Evolutionary conservation across 2,797 vertebrate genomes (phyloP).

Genomic region (Erethizon dorsatum): DNA sequence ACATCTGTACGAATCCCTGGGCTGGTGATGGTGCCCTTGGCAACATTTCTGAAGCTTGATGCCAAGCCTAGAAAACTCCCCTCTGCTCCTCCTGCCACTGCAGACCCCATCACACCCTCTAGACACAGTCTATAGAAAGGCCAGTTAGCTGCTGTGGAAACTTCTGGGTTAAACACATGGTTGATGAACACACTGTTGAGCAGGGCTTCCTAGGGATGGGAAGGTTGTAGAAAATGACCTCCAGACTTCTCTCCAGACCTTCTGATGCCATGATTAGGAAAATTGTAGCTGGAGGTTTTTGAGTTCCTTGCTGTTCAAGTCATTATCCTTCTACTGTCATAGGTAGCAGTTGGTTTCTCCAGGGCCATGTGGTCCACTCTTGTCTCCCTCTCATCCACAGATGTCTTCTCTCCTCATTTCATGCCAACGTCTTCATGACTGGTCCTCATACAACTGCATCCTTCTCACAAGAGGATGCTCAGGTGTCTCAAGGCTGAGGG

Average conservation of each 20-base stretch:
- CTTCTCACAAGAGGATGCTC: neutral
- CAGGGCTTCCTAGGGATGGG: neutral
- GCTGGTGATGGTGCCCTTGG: neutral
- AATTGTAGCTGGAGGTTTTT: neutral
- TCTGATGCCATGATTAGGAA: neutral
- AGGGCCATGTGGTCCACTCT: neutral
- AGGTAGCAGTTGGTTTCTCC: neutral
- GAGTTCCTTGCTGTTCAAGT: neutral
- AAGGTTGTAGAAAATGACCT: neutral
- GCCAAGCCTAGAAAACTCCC: neutral
- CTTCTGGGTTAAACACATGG: neutral
- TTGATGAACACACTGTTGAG: neutral
- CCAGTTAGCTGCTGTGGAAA: neutral
- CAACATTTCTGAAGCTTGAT: neutral
- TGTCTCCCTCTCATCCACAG: neutral
- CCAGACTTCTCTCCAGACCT: neutral
- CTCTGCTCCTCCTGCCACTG: neutral
- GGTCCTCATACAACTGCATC: neutral
- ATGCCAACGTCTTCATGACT: neutral
- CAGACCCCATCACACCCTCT: neutral
- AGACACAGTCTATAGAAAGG: neutral
- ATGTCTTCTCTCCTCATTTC: neutral
- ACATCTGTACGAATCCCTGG: fast-evolving
- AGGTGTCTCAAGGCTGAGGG: neutral
- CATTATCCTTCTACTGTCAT: neutral